Percentiles rank a stretch among this genome's conserved stretches.
These are phyloP conservation scores for Encarsia formosa DNA, from an alignment of 2,888 invertebrate species.

Conservation along the genomic window DNA sequence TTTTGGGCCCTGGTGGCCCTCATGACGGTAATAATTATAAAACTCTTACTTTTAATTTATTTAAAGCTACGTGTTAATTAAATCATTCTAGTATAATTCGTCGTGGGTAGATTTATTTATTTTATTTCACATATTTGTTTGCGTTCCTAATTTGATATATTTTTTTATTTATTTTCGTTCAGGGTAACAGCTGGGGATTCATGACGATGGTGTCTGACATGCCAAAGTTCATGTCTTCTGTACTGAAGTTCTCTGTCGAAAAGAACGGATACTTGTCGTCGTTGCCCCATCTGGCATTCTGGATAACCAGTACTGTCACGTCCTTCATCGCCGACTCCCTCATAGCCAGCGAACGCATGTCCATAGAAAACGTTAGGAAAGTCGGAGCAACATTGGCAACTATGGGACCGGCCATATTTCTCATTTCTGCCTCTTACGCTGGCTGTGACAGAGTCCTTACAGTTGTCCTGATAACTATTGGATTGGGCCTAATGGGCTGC, in stretches of 20 bases:
- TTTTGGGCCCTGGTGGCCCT: constrained; percentile 68
- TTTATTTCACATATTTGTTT: too few species aligned
- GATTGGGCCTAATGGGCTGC: constrained; percentile 52
- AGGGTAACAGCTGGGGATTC: constrained; percentile 49
- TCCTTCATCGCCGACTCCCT: constrained; percentile 50
- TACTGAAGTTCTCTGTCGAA: constrained; percentile 49
- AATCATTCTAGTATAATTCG: too few species aligned
- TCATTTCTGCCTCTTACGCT: constrained; percentile 53
- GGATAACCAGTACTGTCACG: constrained; percentile 46
- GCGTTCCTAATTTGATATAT: too few species aligned
- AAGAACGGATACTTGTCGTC: constrained; percentile 51
- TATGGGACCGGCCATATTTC: constrained; percentile 51
- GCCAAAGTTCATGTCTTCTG: constrained; percentile 50
- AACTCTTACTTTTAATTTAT: too few species aligned
- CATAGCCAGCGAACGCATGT: constrained; percentile 41
- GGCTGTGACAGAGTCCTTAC: constrained; percentile 49
- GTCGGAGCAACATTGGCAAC: constrained; percentile 53
- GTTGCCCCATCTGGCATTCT: constrained; percentile 52
- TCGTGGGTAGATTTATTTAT: too few species aligned
- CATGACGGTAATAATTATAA: constrained; percentile 50
- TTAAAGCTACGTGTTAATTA: too few species aligned
- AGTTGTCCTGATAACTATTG: constrained; percentile 51
- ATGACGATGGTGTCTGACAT: constrained; percentile 47
- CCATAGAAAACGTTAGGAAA: constrained; percentile 50
- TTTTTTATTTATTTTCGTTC: too few species aligned